Conservation (phyloP, 2,113 vertebrate genomes). For the Cranoglanis bouderius region DNA sequence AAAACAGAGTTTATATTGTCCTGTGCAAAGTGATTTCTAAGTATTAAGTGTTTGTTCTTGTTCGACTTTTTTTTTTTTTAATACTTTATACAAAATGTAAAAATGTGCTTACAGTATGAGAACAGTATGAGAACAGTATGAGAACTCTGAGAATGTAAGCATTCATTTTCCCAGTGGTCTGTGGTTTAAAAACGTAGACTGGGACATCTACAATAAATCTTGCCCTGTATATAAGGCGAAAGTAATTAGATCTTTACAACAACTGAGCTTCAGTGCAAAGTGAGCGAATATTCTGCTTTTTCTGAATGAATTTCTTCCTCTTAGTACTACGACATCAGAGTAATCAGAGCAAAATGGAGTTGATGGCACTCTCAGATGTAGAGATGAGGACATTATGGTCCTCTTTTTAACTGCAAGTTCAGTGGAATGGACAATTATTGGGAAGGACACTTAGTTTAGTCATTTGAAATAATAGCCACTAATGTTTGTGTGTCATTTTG, state of each 20-base stretch:
- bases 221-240: not conserved
- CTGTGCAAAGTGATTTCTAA: not conserved
- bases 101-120: not conserved
- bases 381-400: conserved; percentile 7
- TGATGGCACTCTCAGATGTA: conserved; percentile 2
- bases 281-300: not conserved
- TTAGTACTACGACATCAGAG: conserved; percentile 7
- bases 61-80: not conserved
- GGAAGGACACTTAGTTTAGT: conserved; percentile 30
- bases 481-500: conserved; percentile 33
- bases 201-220: not conserved
- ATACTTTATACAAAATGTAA: not conserved
- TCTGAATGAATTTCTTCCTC: not conserved
- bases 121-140: not conserved
- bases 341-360: conserved; percentile 19
- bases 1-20: not conserved
- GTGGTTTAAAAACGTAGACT: not conserved
- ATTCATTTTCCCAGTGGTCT: not conserved
- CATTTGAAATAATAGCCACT: conserved; percentile 39
- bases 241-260: conserved; percentile 1
- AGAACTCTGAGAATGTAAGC: not conserved
- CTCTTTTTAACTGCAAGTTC: conserved; percentile 10
- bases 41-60: not conserved
- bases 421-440: conserved; percentile 3
- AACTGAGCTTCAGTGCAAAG: not conserved